phyloP scores from a whole-genome alignment of 2,113 vertebrate species.

The Benitochromis conjunctus region DNA sequence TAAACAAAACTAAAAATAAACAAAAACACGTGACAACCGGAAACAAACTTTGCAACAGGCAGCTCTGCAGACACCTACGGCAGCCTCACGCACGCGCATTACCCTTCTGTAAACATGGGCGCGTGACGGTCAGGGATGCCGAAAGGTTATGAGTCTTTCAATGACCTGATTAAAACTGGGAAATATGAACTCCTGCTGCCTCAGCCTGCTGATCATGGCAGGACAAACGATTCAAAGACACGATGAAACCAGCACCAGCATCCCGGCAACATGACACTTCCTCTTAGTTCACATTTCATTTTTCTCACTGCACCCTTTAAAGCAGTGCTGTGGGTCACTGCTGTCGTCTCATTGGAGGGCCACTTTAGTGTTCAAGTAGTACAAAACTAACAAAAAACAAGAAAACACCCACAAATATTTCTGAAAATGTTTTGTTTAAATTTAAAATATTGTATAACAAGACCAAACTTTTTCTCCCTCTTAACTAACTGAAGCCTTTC shows the following conservation, averaged over 20 bases:
- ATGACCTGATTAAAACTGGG: background rate
- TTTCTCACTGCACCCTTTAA: background rate
- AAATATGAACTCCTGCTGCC: background rate
- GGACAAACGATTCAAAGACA: background rate
- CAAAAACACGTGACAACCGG: background rate
- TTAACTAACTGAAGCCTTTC: background rate
- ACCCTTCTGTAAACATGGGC: background rate
- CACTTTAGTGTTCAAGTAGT: background rate
- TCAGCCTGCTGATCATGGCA: background rate
- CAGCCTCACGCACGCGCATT: background rate
- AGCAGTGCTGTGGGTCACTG: background rate
- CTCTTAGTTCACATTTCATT: background rate
- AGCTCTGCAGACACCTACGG: background rate
- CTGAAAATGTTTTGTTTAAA: background rate
- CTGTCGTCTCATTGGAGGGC: background rate
- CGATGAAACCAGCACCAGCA: background rate
- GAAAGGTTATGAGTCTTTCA: conserved; percentile 40
- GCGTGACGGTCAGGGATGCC: background rate
- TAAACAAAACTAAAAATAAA: background rate
- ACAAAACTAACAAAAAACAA: background rate
- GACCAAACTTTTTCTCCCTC: background rate
- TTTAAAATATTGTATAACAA: background rate
- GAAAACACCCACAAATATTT: background rate
- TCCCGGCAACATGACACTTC: background rate
- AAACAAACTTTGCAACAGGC: background rate